These are phyloP conservation scores for Hirundichthys speculiger DNA, from an alignment of 2,113 vertebrate genomes.

Conservation along the genomic window DNA sequence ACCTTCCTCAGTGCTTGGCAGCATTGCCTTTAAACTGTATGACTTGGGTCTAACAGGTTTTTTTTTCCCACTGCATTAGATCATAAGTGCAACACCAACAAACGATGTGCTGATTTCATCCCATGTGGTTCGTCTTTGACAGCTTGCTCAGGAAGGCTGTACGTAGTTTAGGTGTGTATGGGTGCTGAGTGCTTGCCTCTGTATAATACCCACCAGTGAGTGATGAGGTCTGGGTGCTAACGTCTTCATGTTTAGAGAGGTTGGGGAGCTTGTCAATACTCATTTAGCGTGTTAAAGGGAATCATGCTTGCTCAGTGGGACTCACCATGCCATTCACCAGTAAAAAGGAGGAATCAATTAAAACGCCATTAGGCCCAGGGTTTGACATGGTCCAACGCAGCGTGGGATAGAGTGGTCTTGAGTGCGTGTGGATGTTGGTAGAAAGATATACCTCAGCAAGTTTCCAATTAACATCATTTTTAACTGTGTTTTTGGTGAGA, in stretches of 20 bases:
- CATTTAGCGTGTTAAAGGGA: constrained; percentile 56
- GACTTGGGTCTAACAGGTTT: no score
- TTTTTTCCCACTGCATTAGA: not conserved
- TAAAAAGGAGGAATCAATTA: constrained; percentile 68
- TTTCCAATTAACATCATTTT: not conserved
- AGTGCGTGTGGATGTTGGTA: not conserved
- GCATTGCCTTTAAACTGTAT: no score
- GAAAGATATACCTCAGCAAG: constrained; percentile 1
- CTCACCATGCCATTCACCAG: constrained; percentile 43
- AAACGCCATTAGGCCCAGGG: constrained; percentile 60
- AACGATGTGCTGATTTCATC: constrained; percentile 24
- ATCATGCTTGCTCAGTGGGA: constrained; percentile 37
- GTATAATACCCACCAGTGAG: not conserved
- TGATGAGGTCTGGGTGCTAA: constrained; percentile 36
- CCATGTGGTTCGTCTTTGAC: constrained; percentile 43
- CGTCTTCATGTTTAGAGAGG: constrained; percentile 46
- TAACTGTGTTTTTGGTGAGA: no score
- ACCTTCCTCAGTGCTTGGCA: no score
- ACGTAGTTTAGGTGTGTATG: constrained; percentile 5
- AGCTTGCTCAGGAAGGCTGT: constrained; percentile 18
- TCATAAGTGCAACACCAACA: constrained; percentile 21
- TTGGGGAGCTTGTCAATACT: constrained; percentile 53
- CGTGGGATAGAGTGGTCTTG: not conserved
- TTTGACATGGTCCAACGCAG: constrained; percentile 47
- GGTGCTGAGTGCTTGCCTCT: not conserved